phyloP scores from a whole-genome alignment of 2,797 vertebrate genomes.

The Mus spretus region DNA sequence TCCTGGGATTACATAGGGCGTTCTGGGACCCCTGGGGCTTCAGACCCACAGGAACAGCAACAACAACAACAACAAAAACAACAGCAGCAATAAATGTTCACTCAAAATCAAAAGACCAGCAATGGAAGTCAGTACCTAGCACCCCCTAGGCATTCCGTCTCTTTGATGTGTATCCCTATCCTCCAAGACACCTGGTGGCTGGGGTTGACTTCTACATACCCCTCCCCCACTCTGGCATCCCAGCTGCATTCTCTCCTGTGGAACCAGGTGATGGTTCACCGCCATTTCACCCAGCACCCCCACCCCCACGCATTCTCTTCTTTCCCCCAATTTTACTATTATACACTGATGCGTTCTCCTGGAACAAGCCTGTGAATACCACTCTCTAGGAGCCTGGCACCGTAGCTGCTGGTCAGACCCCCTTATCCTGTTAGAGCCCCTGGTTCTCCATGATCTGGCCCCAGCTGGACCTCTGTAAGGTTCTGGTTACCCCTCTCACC shows the following conservation, averaged over 20 bases:
- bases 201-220: neutral
- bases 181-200: neutral
- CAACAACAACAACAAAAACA: neutral
- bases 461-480: neutral
- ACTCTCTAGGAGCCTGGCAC: neutral
- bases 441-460: neutral
- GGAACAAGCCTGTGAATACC: neutral
- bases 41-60: neutral
- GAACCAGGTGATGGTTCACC: neutral
- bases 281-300: neutral
- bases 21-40: neutral
- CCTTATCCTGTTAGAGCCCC: neutral
- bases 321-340: neutral
- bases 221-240: neutral
- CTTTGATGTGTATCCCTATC: neutral
- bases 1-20: neutral
- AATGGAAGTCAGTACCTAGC: neutral
- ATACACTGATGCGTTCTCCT: neutral
- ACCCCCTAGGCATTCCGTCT: neutral
- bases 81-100: neutral
- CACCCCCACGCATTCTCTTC: neutral
- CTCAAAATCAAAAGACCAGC: neutral
- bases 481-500: fast-evolving
- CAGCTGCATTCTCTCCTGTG: neutral
- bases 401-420: neutral